These are phyloP conservation scores for Cladorhizidae sp. DNA, from an alignment of 37 sponge, comb jelly and placozoan species.

Conservation along the genomic window DNA sequence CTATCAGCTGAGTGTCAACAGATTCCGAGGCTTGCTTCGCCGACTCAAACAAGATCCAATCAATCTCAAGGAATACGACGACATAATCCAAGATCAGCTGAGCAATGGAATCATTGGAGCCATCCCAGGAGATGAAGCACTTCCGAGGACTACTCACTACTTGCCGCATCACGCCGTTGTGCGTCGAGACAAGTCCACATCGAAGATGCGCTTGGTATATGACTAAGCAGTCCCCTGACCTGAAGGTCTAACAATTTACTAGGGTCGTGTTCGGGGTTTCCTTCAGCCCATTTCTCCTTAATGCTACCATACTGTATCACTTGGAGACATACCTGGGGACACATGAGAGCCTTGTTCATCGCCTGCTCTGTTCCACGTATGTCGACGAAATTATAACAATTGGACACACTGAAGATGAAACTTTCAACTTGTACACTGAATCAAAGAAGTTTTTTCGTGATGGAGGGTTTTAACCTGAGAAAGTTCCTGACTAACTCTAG, in stretches of 20 bases:
- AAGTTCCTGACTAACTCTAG: conserved; percentile 45
- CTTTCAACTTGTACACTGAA: conserved; percentile 16
- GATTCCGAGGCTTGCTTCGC: conserved; percentile 32
- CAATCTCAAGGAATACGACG: conserved; percentile 51
- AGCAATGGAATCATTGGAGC: conserved; percentile 47
- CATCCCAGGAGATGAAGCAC: not conserved
- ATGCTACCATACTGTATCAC: conserved; percentile 47
- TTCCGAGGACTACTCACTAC: conserved; percentile 22
- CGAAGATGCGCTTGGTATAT: conserved; percentile 44
- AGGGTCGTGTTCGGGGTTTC: conserved; percentile 51
- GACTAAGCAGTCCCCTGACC: conserved; percentile 16
- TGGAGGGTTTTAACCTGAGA: too few relatives aligned
- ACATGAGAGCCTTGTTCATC: conserved; percentile 1
- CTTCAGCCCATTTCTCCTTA: conserved; percentile 47
- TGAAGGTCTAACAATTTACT: conserved; percentile 34
- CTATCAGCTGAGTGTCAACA: conserved; percentile 34
- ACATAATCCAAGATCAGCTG: conserved; percentile 44
- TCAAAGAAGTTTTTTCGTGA: conserved; percentile 39
- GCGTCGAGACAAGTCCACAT: conserved; percentile 48
- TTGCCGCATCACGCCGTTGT: conserved; percentile 65
- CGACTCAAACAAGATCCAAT: conserved; percentile 46
- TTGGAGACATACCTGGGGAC: conserved; percentile 20
- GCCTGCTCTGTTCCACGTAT: conserved; percentile 34
- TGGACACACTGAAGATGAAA: conserved; percentile 40
- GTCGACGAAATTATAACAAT: conserved; percentile 58